Conservation (phyloP, 2,888 invertebrate species). For the Eupeodes latifasciatus region DNA sequence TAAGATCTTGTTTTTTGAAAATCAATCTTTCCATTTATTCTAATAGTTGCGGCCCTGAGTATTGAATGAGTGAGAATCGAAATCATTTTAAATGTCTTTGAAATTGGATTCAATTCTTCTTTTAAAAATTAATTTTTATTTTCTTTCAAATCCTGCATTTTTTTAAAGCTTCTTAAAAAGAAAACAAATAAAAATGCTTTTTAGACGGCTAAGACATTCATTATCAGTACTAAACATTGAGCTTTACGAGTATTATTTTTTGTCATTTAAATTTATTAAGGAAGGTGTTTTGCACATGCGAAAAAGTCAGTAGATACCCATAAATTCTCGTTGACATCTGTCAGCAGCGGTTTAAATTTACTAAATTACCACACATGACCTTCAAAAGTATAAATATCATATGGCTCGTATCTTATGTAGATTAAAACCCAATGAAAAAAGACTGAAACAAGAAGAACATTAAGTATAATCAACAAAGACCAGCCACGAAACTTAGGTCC, state of each 20-base stretch:
- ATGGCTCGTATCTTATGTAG: background rate
- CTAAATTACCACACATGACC: constrained; percentile 30
- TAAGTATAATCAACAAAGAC: constrained; percentile 33
- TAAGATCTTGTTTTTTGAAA: no score
- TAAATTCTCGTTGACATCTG: constrained; percentile 14
- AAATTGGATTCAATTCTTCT: no score
- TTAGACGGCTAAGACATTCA: background rate
- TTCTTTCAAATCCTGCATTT: no score
- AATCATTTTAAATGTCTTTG: no score
- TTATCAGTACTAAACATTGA: background rate
- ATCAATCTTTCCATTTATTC: no score
- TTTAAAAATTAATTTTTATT: no score
- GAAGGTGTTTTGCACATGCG: constrained; percentile 13
- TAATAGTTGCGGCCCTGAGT: no score
- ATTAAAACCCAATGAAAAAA: background rate
- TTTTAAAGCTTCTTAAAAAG: no score
- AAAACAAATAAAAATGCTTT: no score
- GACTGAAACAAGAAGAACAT: background rate
- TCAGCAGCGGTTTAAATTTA: background rate
- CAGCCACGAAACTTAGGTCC: constrained; percentile 36
- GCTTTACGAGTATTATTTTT: background rate
- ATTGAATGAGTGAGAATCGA: no score
- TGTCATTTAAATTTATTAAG: background rate
- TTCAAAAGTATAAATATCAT: constrained; percentile 21
- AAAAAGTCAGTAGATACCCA: background rate